Conservation (phyloP, 2,113 vertebrate species). For the Sinocyclocheilus maitianheensis region DNA sequence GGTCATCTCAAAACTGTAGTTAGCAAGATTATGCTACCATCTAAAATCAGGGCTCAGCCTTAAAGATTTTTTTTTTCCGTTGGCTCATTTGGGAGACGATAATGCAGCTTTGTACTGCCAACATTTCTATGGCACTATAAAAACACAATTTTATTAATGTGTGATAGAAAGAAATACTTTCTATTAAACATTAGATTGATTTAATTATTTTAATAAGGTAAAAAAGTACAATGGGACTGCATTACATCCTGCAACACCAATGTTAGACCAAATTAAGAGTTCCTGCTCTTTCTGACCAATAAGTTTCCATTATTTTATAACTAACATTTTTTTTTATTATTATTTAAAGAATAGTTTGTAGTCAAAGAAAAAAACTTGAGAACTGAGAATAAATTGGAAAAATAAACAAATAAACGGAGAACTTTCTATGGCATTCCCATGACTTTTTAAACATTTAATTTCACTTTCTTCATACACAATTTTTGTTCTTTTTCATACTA, state of each 20-base stretch:
- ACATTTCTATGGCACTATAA: neutral
- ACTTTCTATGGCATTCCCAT: neutral
- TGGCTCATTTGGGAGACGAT: neutral
- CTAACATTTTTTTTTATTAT: no score
- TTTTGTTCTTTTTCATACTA: no score
- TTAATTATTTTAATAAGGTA: neutral
- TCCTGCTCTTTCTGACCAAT: no score
- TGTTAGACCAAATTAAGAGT: no score
- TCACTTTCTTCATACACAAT: no score
- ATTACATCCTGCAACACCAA: no score
- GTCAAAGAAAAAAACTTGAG: neutral
- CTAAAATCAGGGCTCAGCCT: neutral
- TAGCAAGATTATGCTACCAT: neutral
- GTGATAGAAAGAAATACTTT: neutral
- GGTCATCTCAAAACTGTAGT: neutral
- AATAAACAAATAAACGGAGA: neutral
- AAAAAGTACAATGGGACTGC: no score
- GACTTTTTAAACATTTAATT: neutral
- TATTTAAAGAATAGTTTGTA: no score
- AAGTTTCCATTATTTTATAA: no score
- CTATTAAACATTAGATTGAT: neutral
- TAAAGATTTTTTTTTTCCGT: neutral
- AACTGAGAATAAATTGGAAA: neutral
- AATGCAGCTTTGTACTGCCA: neutral
- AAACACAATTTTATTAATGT: neutral